Evolutionary conservation across 2,113 vertebrate species (phyloP), one percentile per base, ranked within the genome.

Genomic region (Mionectes macconnelli): DNA sequence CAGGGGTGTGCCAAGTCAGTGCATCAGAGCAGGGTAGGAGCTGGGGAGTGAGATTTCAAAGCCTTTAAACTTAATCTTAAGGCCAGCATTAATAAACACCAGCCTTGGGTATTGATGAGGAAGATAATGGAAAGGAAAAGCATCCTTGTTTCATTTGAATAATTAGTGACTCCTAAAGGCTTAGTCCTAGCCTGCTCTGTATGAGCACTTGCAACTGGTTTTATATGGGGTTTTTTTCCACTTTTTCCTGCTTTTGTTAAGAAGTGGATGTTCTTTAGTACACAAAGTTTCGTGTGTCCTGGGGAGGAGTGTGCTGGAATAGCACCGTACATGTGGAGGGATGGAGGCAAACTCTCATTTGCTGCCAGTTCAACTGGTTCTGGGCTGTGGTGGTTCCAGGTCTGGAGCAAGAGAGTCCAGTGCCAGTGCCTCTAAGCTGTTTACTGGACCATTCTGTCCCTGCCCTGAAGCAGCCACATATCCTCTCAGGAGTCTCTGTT

Each of bases 261-360:
- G 59, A 70, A n/a, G 27, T 77, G 59, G 30, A 44, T 62, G 20
- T 57, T 45, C 27, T 44, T 45, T 28, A 40, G 24, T 44, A 35
- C 21, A 10, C 5, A 13, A 25, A 64, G 53, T 20, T 1, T 1
- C 39, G 4, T 7, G 3, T 12, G 11, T 24, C 2, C 16, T 19
- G 27, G 25, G 24, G 12, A 66, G 40, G 19, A 69, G 11, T 11
- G 17, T 85, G 44, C 57, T 73, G 76, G 53, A 27, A 33, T 47
- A 40, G 44, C 49, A 33, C 15, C 1, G 2, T 53, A 8, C 53
- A 2, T 2, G 0, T 0, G 5, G 6, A 3, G 11, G 56, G 63
- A 4, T 44, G 44, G 47, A 89, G 59, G 67, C 0, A 2, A 53
- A 53, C 42, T 94, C 44, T 72, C 23, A 11, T 59, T 24, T 69